Base-by-base conservation (phyloP, 2,113 vertebrate genomes). In the Aspiorhynchus laticeps region DNA sequence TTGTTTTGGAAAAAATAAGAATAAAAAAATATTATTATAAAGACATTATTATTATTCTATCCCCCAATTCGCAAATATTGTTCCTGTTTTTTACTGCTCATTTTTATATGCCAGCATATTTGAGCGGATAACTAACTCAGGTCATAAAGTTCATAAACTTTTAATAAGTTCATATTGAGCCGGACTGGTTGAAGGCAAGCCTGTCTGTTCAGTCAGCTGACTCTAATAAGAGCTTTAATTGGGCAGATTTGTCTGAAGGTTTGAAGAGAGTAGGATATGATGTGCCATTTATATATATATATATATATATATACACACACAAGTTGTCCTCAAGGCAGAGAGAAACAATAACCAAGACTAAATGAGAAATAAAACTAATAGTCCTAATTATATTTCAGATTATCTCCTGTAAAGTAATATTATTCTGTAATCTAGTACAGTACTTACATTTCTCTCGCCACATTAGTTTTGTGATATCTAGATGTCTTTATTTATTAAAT, bases 131-230 rank as follows among this genome's bases (percentile, higher is more conserved):
- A 3, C 21, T n/a, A 73, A 41, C 19, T 21, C 15, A 38, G 33
- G 3, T 73, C 69, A 10, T 69, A 8, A 31, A 33, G 67, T 17
- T 69, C 65, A 33, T 14, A 3, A 15, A 48, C 4, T 48, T 48
- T 53, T 53, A 73, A 73, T 21, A 41, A 24, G 8, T 74, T 74
- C 38, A 43, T n/a, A 43, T 43, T 43, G 21, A 43, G 38, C 21
- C 3, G 4, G 21, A 41, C 38, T 5, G 21, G 71, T 74, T 74
- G 71, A 6, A 21, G 33, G 21, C 67, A 21, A 19, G 67, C 17
- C 33, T 73, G 69, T 73, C 71, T 75, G 21, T 43, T 43, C 71
- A 75, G 71, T 43, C 71, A 75, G 21, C 21, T 43, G 38, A 43
- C 2, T 75, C 71, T 43, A 75, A 75, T 43, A 2, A n/a, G 73